Conservation (phyloP, 2,797 vertebrate genomes). For the Liparis tanakae region DNA sequence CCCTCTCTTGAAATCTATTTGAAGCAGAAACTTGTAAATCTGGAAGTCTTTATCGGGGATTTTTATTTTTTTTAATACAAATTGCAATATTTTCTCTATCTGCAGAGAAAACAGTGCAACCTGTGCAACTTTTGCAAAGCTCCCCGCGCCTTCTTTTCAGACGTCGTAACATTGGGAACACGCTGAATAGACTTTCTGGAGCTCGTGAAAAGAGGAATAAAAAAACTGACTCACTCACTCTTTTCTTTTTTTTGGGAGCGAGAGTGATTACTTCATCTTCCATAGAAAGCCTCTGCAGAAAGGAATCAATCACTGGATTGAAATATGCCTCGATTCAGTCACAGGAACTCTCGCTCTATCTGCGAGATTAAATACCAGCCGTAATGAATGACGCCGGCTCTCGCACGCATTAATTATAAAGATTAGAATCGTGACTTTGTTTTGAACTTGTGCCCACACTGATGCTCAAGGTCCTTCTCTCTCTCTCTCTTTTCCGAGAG, state of each 20-base stretch:
- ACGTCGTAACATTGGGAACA: slow-evolving; percentile 8
- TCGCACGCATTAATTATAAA: slow-evolving; percentile 67
- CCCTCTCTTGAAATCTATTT: slow-evolving; percentile 22
- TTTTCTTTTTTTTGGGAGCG: slow-evolving; percentile 37
- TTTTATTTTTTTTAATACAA: slow-evolving; percentile 1
- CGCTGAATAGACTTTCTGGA: slow-evolving; percentile 26
- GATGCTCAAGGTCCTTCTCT: slow-evolving; percentile 65
- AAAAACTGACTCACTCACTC: slow-evolving; percentile 30
- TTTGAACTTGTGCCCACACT: slow-evolving; percentile 52
- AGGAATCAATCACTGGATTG: slow-evolving; percentile 65
- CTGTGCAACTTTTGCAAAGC: slow-evolving; percentile 10
- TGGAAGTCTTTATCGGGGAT: slow-evolving; percentile 18
- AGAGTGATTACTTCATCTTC: slow-evolving; percentile 67
- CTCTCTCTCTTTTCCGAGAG: slow-evolving; percentile 14
- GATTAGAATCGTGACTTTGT: slow-evolving; percentile 71
- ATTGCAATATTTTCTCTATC: slow-evolving; percentile 13
- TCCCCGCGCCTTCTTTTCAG: slow-evolving; percentile 30
- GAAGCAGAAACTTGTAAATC: slow-evolving; percentile 33
- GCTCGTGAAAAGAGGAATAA: slow-evolving; percentile 35
- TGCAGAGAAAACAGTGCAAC: slow-evolving; percentile 39
- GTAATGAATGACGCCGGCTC: slow-evolving; percentile 70
- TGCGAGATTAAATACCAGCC: slow-evolving; percentile 67
- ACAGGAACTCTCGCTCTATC: slow-evolving; percentile 62
- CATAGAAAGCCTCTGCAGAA: slow-evolving; percentile 37
- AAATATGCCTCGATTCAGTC: slow-evolving; percentile 66